Conservation (phyloP, 2,797 vertebrate genomes). For the Takifugu rubripes region DNA sequence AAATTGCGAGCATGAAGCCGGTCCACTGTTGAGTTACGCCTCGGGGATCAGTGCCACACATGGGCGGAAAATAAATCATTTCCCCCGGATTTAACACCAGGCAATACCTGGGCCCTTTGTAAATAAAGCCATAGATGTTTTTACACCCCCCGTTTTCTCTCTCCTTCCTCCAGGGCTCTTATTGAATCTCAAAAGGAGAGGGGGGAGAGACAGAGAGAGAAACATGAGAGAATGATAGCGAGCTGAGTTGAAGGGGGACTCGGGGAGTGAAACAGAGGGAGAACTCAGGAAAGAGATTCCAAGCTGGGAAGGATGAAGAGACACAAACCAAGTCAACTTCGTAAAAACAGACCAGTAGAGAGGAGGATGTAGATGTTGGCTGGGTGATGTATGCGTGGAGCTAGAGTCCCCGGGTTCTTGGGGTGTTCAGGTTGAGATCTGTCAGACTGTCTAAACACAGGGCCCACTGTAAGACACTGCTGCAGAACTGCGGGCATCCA, state of each 20-base stretch:
- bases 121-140: constrained; percentile 80
- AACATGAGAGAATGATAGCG: constrained; percentile 73
- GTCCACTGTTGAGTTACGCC: constrained; percentile 75
- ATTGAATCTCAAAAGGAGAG: constrained; percentile 75
- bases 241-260: constrained; percentile 63
- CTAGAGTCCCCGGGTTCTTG: constrained; percentile 55
- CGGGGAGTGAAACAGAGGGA: constrained; percentile 29
- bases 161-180: constrained; percentile 72
- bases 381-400: constrained; percentile 56
- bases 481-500: constrained; percentile 45
- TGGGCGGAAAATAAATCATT: constrained; percentile 76
- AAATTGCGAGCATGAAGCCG: constrained; percentile 71
- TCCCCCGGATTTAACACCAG: constrained; percentile 73
- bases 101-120: constrained; percentile 76
- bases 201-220: constrained; percentile 56
- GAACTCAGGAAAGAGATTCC: constrained; percentile 55
- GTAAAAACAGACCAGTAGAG: constrained; percentile 55
- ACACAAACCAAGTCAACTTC: constrained; percentile 53
- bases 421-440: constrained; percentile 71
- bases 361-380: constrained; percentile 61
- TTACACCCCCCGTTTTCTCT: constrained; percentile 69
- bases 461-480: constrained; percentile 44
- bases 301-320: constrained; percentile 60
- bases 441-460: constrained; percentile 72
- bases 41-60: constrained; percentile 75